Percentiles rank a stretch among this genome's conserved stretches.
Evolutionary conservation across 2,888 invertebrate genomes (phyloP).

Genomic region (Heteromurus nitidus): DNA sequence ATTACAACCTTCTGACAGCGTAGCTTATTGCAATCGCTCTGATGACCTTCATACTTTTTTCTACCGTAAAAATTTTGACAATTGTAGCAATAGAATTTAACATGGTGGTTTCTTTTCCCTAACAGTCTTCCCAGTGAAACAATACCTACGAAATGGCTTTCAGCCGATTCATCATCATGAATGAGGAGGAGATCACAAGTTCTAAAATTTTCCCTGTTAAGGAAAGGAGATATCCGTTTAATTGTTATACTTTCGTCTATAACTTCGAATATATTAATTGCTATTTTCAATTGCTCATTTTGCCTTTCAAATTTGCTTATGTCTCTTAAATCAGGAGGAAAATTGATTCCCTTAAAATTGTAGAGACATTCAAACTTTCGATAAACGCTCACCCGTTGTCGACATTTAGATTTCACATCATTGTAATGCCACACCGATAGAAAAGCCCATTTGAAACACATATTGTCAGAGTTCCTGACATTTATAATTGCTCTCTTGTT

Average conservation of each 20-base stretch:
- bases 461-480: constrained; percentile 24
- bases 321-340: not conserved
- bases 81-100: constrained; percentile 5
- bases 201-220: not conserved
- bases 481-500: constrained; percentile 14
- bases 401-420: not conserved
- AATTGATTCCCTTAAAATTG: constrained; percentile 22
- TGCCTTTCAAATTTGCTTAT: constrained; percentile 21
- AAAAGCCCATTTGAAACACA: constrained; percentile 41
- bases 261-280: constrained; percentile 34
- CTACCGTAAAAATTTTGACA: constrained; percentile 16
- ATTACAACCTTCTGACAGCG: constrained; percentile 6
- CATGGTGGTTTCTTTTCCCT: not conserved
- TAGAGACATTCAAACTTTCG: constrained; percentile 17
- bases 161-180: not conserved
- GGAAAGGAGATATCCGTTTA: constrained; percentile 15
- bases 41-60: constrained; percentile 9
- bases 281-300: constrained; percentile 7
- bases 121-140: constrained; percentile 1
- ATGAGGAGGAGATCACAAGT: not conserved
- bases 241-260: not conserved
- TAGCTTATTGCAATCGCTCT: not conserved
- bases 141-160: constrained; percentile 34
- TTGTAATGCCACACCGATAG: constrained; percentile 22
- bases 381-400: not conserved